Base-by-base conservation (phyloP, 2,797 vertebrate genomes). In the Corythornis leucogaster region DNA sequence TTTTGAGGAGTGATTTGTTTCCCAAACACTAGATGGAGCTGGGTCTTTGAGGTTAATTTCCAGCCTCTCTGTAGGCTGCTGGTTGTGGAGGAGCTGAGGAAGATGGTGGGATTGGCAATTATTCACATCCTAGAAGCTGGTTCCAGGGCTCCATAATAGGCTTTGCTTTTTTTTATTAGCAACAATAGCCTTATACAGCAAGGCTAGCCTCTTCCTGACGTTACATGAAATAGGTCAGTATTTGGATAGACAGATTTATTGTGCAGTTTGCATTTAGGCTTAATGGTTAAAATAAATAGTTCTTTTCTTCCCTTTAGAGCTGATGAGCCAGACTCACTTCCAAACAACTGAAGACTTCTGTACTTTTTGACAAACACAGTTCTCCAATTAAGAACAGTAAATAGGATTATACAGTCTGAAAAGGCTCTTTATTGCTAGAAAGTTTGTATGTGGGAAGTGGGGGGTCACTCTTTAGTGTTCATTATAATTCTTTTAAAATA, bases 401-500 rank as follows among this genome's bases (percentile, higher is more conserved):
- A 98, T 97, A 97, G 97, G 97, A 98, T 98, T 98, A 97, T 96
- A 64, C 90, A 93, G 90, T 78, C 97, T 98, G 97, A 98, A 98
- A 98, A 97, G 98, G 91, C 88, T 96, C 97, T 97, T 98, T 97
- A 97, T 97, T 87, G 51, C 96, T 92, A 83, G 87, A 96, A 97
- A 96, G 95, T 97, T 96, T 97, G 95, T 91, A 86, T 97, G 96
- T 94, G 93, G 95, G 93, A 97, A 96, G 92, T 82, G 77, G 81
- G 81, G 73, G 75, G 95, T 89, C 79, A 76, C 78, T 84, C 62
- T 92, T 90, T 96, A 95, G 89, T 45, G 12, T 92, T 95, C 90
- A 82, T 96, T 97, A 95, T 95, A 83, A 94, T 95, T 97, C 96
- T 97, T 88, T 96, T 95, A 96, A 94, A 94, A 95, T 92, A 95